Base-by-base conservation (phyloP, 1,140 invertebrate species). In the Marisa cornuarietis region DNA sequence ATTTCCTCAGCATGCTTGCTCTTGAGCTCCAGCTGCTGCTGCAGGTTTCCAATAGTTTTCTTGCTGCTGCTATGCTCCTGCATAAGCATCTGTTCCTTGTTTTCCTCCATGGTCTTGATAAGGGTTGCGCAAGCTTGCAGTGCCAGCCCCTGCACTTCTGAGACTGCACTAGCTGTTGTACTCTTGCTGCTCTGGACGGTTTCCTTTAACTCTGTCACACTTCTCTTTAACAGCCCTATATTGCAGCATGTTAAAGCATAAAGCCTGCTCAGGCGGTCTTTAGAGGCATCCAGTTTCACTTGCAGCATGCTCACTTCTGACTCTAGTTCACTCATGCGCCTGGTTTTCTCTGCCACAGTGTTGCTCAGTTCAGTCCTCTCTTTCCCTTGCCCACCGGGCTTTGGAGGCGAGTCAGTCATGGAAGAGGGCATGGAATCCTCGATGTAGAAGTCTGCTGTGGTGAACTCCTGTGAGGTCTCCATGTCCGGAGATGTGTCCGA, bases 361-460 rank as follows among this genome's bases (percentile, higher is more conserved):
- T 24, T 42, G 62, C 65, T 18, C 62, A 66, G n/a, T 61, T 72
- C 68, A 16, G 49, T 42, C 68, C 81, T 82, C 14, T 79, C 81
- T 26, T 79, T 80, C 31, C 54, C 80, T n/a, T 52, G 31, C 3
- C 26, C 69, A 2, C 31, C 24, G n/a, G 83, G 83, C 58, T 83
- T 86, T 24, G 85, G 83, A 31, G 88, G 87, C 22, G 87, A 86
- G 66, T 91, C 91, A 1, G 89, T 88, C 63, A 90, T 91, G 24
- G 91, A 91, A 22, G 91, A 91, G 49, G 91, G 91, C 90, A 92
- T 90, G 62, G 95, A 96, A 89, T 96, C 95, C 87, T 96, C 95
- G 91, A 96, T 95, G 92, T 96, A 96, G 93, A 94, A 96, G 85
- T 96, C 95, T 76, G 95, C 94, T 85, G 93, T 94, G 85, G 94